Evolutionary conservation across 2,113 vertebrate species (phyloP).

Genomic region (Amia ocellicauda): DNA sequence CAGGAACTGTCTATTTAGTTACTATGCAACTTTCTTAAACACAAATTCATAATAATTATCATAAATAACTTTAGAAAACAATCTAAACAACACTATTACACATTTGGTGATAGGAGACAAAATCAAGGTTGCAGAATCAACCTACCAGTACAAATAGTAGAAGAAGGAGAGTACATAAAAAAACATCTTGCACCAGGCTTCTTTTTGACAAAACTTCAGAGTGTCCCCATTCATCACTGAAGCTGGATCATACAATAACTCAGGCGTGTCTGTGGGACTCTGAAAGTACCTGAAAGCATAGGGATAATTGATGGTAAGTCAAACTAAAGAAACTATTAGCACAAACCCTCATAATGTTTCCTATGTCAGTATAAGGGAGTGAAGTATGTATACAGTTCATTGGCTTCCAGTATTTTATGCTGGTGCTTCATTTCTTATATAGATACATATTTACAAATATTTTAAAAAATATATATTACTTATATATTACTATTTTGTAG

Average conservation of each 20-base stretch:
- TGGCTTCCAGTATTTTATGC: too few relatives aligned
- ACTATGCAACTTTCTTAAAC: neutral
- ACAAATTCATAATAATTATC: constrained; percentile 11
- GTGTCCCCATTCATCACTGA: constrained; percentile 94
- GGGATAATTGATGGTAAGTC: constrained; percentile 59
- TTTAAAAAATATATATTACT: too few relatives aligned
- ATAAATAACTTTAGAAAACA: neutral
- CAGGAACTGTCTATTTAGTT: too few relatives aligned
- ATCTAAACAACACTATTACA: neutral
- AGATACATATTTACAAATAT: too few relatives aligned
- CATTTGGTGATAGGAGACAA: neutral
- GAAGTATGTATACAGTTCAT: too few relatives aligned
- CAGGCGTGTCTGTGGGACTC: constrained; percentile 90
- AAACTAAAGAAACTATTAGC: constrained; percentile 39
- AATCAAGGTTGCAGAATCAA: constrained; percentile 5
- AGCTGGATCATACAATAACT: constrained; percentile 89
- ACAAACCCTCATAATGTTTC: too few relatives aligned
- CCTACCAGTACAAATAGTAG: constrained; percentile 99
- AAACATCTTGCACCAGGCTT: constrained; percentile 97
- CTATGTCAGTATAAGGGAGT: too few relatives aligned
- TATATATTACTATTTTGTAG: too few relatives aligned
- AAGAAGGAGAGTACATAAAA: constrained; percentile 98
- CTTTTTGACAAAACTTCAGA: constrained; percentile 93
- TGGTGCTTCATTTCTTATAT: too few relatives aligned
- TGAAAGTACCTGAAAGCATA: constrained; percentile 86